A percentile compares a stretch with the other conserved stretches of the same genome.
These are phyloP conservation scores for Poeciliopsis prolifica DNA, from an alignment of 2,113 vertebrate species.

Conservation along the genomic window DNA sequence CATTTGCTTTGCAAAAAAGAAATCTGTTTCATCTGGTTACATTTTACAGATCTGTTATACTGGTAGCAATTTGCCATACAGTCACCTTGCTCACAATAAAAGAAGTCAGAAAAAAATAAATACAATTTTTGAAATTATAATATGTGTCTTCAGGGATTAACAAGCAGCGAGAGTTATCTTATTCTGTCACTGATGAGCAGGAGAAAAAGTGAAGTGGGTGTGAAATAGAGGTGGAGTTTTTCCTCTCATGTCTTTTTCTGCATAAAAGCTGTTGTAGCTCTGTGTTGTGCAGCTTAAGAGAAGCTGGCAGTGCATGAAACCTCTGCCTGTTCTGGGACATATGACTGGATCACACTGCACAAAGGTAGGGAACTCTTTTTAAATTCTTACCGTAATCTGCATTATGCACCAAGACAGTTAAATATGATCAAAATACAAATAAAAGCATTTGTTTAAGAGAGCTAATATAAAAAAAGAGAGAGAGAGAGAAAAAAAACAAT, in stretches of 20 bases:
- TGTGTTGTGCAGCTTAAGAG: neutral
- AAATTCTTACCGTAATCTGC: neutral
- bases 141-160: neutral
- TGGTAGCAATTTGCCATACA: neutral
- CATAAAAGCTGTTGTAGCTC: constrained; percentile 46
- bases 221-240: constrained; percentile 40
- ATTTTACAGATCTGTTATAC: neutral
- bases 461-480: constrained; percentile 11
- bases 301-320: constrained; percentile 3
- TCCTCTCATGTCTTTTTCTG: neutral
- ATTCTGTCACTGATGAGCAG: neutral
- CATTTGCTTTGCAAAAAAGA: no score
- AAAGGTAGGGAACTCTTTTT: constrained; percentile 50
- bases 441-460: neutral
- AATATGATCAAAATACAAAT: neutral
- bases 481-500: neutral
- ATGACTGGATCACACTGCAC: constrained; percentile 54
- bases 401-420: neutral
- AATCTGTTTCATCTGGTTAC: neutral
- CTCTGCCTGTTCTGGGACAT: constrained; percentile 20
- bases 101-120: neutral
- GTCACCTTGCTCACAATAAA: neutral
- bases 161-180: neutral
- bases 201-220: neutral
- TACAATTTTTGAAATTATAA: neutral